A percentile compares a stretch with the other conserved stretches of the same genome.
Conservation (phyloP, 2,888 invertebrate genomes). For the Drosophila basisetae region DNA sequence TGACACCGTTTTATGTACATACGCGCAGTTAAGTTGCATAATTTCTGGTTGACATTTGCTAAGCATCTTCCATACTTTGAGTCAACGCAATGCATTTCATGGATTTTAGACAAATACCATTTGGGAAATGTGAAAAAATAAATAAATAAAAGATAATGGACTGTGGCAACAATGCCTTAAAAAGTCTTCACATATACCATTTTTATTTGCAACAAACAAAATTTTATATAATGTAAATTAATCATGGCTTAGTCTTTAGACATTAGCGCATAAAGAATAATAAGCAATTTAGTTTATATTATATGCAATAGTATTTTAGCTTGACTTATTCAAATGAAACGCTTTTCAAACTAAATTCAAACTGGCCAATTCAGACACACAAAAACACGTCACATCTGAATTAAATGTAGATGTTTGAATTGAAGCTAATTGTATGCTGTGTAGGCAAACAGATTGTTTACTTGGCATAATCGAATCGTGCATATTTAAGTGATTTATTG, state of each 20-base stretch:
- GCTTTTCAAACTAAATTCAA: background rate
- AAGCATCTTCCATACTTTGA: background rate
- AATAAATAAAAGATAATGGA: background rate
- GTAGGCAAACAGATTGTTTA: conserved; percentile 13
- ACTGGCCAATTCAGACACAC: background rate
- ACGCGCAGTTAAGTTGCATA: conserved; percentile 15
- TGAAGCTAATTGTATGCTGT: conserved; percentile 13
- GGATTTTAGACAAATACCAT: background rate
- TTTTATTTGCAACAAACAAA: background rate
- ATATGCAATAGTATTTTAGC: background rate
- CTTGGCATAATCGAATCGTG: conserved; percentile 30
- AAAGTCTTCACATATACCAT: background rate
- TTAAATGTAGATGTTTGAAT: background rate
- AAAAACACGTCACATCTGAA: background rate
- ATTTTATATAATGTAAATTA: background rate
- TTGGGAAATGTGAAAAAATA: background rate
- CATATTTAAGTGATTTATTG: conserved; percentile 48
- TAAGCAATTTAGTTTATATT: background rate
- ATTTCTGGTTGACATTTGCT: conserved; percentile 2
- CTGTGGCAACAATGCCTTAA: background rate
- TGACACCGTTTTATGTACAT: background rate
- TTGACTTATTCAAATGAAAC: background rate
- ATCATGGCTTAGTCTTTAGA: background rate
- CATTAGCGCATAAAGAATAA: background rate
- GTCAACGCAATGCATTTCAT: background rate